Base-by-base conservation (phyloP, 2,888 invertebrate genomes). In the Hypomecis punctinalis region DNA sequence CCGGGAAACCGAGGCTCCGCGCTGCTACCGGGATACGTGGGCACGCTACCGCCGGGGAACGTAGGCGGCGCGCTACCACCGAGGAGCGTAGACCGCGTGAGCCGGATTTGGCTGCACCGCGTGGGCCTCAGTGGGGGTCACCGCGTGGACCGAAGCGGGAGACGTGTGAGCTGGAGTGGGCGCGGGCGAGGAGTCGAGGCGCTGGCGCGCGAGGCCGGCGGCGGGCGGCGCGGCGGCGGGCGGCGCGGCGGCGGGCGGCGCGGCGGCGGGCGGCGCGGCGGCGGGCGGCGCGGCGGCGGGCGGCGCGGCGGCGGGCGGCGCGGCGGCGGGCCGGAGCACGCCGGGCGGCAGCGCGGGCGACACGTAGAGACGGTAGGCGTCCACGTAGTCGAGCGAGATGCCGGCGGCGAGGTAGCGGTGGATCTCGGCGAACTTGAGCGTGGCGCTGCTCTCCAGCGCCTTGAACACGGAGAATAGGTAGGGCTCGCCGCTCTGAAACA, bases 381-480 rank as follows among this genome's bases (percentile, higher is more conserved):
- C 82, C 63, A 91, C 89, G 85, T 72, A 90, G 69, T 90, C 89
- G 70, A 89, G 89, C 77, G 76, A 75, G 85, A 91, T 85, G 79
- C 90, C 90, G 86, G 86, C 84, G 76, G 86, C 86, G 78, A 89
- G 84, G 83, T 86, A 87, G 75, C 76, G 79, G 78, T 78, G 70
- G 66, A 91, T 83, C 77, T 91, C 91, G 68, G 79, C 85, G 83
- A 76, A 87, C 84, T 82, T 88, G 82, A 88, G 91, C 81, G 91
- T 86, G 74, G 69, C 86, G 73, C 91, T 94, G 75, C 57, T 67
- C 88, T 94, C 94, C 68, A 94, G 85, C 85, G 93, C 94, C 67
- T 77, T 80, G 86, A 94, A 94, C 71, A 85, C 83, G 78, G 94
- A 94, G 80, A 82, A 91, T 80, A 94, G 88, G 86, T 94, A 90